Evolutionary conservation across 2,797 vertebrate genomes (phyloP), one percentile per base, ranked within the genome.

Genomic region (Melanotaenia boesemani): DNA sequence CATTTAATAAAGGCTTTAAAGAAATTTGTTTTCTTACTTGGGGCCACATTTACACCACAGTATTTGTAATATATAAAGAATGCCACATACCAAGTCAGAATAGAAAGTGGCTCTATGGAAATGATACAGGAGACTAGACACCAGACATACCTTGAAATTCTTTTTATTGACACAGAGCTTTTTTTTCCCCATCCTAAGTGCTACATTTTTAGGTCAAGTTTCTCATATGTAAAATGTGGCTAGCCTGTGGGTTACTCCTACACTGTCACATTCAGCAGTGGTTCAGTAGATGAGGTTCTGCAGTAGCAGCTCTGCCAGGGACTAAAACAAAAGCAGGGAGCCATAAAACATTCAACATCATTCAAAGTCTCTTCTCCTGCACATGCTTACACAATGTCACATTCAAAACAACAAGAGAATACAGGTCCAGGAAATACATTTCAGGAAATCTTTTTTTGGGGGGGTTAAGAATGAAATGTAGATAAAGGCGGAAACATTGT

Each of bases 281-380:
- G 63, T 52, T 4, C 46, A 64, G 20, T 50, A 66, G 79, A 76
- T 28, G 70, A 76, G 63, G 65, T 69, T 82, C 64, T 46, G 48
- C 28, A 24, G 36, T n/a, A 74, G 76, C 78, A 63, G 80, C 83
- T 54, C 61, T 52, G 63, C 75, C 69, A 81, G 82, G 57, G 65
- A 85, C 73, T 80, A 77, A 86, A 91, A 91, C 89, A 91, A 92
- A 92, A 90, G 88, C 86, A 88, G 81, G 80, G 79, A 92, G 92
- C 91, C 93, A 93, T 95, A 94, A 95, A 95, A 94, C 94, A 90
- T 91, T 95, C 93, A 94, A 72, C 94, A 91, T 93, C 92, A 94
- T 93, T 94, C 92, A 93, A 86, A 89, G 74, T 83, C 81, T 74
- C 64, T 66, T 82, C 82, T 89, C 80, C 85, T 77, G 70, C 77